phyloP scores from a whole-genome alignment of 2,797 vertebrate genomes.

The Hylomyscus alleni region DNA sequence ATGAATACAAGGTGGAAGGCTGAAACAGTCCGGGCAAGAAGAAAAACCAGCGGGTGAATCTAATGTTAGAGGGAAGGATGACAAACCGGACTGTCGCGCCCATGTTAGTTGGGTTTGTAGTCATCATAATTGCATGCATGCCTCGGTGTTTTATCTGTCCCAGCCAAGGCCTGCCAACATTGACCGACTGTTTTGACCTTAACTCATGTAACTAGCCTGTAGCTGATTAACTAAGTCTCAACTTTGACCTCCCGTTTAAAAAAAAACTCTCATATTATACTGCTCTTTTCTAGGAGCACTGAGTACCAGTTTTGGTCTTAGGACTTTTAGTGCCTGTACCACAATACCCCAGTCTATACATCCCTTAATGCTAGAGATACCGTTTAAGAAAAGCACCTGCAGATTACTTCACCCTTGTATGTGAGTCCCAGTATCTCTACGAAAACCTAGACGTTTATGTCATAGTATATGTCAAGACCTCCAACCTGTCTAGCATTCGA shows the following conservation, averaged over 20 bases:
- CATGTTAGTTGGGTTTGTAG: background rate
- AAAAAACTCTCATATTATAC: background rate
- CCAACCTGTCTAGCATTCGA: background rate
- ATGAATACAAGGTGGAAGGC: background rate
- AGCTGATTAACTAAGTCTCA: conserved; percentile 24
- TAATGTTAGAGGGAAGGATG: background rate
- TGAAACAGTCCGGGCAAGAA: background rate
- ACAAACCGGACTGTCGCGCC: background rate
- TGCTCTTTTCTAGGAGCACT: background rate
- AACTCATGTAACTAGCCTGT: background rate
- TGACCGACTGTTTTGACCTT: background rate
- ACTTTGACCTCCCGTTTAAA: background rate
- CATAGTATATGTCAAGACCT: background rate
- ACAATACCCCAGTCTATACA: background rate
- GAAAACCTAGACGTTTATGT: background rate
- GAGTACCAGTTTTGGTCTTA: background rate
- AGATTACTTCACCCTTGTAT: background rate
- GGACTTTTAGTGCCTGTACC: background rate
- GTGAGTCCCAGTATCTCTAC: no score
- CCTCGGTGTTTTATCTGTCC: background rate
- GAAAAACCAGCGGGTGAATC: background rate
- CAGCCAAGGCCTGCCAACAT: background rate
- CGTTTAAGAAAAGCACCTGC: background rate
- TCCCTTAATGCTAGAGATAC: background rate
- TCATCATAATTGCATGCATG: background rate